Conservation (phyloP, 2,888 invertebrate genomes). For the Aspidiotus destructor region DNA sequence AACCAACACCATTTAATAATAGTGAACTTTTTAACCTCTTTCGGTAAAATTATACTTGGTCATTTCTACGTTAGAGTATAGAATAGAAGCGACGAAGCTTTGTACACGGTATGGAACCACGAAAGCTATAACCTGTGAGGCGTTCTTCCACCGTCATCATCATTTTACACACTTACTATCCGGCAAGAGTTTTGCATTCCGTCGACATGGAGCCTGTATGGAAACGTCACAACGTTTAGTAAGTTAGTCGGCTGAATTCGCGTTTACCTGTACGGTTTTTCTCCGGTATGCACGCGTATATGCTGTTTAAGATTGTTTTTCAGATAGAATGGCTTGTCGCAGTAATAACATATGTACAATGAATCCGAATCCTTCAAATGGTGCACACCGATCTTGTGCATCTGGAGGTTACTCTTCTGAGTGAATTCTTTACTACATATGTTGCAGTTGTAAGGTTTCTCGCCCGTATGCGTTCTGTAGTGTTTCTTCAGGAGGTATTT, state of each 20-base stretch:
- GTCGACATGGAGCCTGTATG: not conserved
- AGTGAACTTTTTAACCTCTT: too few species aligned
- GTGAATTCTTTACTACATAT: constrained; percentile 21
- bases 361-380: constrained; percentile 19
- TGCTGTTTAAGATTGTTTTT: constrained; percentile 67
- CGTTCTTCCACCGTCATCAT: not conserved
- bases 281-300: constrained; percentile 61
- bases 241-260: not conserved
- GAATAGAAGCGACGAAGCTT: constrained; percentile 1
- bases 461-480: constrained; percentile 25
- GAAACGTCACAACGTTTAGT: not conserved
- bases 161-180: not conserved
- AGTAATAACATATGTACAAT: constrained; percentile 54
- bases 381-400: constrained; percentile 28
- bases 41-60: too few species aligned
- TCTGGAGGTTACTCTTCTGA: constrained; percentile 24
- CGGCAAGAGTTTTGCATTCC: not conserved
- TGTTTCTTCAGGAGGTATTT: constrained; percentile 26
- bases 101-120: not conserved
- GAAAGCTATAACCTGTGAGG: not conserved
- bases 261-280: constrained; percentile 51
- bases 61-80: too few species aligned
- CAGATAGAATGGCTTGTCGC: constrained; percentile 63
- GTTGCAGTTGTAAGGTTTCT: constrained; percentile 24
- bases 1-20: too few species aligned